Base-by-base conservation (phyloP, 2,888 invertebrate species). In the Operophtera brumata region DNA sequence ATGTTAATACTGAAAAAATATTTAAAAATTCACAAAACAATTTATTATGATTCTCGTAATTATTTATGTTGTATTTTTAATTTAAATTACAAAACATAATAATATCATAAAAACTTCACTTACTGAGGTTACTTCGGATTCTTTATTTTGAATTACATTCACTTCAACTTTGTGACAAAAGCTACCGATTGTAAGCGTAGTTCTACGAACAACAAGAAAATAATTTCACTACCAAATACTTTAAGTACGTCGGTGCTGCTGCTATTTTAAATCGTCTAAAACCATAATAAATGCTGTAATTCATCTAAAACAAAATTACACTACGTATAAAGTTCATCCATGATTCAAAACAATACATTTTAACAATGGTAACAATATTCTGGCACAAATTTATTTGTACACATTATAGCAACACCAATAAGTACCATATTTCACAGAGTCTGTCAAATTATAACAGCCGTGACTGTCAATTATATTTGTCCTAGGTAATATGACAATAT, bases 171-270 rank as follows among this genome's bases (percentile, higher is more conserved):
- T 59, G 60, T 57, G 56, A 61, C 56, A 26, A 36, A 50, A 54
- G 43, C 35, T 55, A 53, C 44, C 45, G 37, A 20, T 54, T 39
- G 20, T 10, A 40, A 32, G 49, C 43, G 39, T n/a, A 47, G 10
- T 30, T 47, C 20, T 44, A 47, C n/a, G 12, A 30, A 44, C 28
- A 44, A 32, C 28, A 43, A 45, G 12, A 44, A 51, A 20, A 45
- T 8, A 37, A 14, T 47, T 35, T 52, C 7, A 37, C 28, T 20
- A 20, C 25, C 25, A 25, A 35, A 62, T 59, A 50, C 59, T 67
- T 77, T 84, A 86, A 82, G 83, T 84, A 86, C 78, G 60, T 69
- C 58, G 75, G 76, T 78, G 82, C 79, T 82, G 79, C 78, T 78
- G 79, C 74, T 64, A 64, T 54, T 30, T 61, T 57, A 62, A 64